Evolutionary conservation across 2,888 invertebrate genomes (phyloP).

Genomic region (Cryptus armator): DNA sequence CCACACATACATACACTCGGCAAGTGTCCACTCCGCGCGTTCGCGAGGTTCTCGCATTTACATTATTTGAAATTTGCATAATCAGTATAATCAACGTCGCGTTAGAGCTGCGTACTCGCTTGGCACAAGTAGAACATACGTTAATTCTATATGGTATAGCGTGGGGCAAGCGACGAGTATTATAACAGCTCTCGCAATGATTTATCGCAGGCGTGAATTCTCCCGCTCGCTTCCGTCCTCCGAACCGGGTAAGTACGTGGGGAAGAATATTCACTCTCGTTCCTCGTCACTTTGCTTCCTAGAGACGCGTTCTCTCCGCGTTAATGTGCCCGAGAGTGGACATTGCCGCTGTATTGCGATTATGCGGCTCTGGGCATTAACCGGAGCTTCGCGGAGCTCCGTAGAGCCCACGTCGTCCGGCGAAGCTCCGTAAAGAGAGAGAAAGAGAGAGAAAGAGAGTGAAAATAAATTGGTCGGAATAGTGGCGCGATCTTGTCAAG

Average conservation of each 20-base stretch:
- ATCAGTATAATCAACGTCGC: slow-evolving; percentile 67
- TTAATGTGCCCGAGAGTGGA: slow-evolving; percentile 33
- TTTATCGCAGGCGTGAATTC: slow-evolving; percentile 64
- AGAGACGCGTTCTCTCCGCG: slow-evolving; percentile 37
- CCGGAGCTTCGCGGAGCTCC: slow-evolving; percentile 14
- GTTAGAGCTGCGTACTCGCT: slow-evolving; percentile 65
- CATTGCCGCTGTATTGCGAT: slow-evolving; percentile 28
- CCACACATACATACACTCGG: slow-evolving; percentile 17
- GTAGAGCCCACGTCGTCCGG: slow-evolving; percentile 69
- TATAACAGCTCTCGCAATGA: slow-evolving; percentile 61
- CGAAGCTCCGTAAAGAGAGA: slow-evolving; percentile 59
- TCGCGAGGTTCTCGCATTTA: slow-evolving; percentile 35
- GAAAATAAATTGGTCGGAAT: slow-evolving; percentile 76
- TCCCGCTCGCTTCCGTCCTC: slow-evolving; percentile 59
- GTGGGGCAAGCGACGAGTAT: slow-evolving; percentile 39
- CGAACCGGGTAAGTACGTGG: not conserved
- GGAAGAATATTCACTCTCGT: slow-evolving; percentile 6
- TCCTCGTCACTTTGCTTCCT: slow-evolving; percentile 32
- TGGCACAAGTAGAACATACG: slow-evolving; percentile 43
- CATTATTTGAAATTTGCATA: slow-evolving; percentile 61
- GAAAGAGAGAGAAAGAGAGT: slow-evolving; percentile 60
- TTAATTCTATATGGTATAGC: slow-evolving; percentile 8
- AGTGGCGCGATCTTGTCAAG: slow-evolving; percentile 54
- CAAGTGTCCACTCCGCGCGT: slow-evolving; percentile 44
- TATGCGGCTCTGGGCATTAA: slow-evolving; percentile 60